Percentiles rank a stretch among this genome's conserved stretches.
These are phyloP conservation scores for Oryzias celebensis DNA, from an alignment of 2,113 vertebrate genomes.

Conservation along the genomic window DNA sequence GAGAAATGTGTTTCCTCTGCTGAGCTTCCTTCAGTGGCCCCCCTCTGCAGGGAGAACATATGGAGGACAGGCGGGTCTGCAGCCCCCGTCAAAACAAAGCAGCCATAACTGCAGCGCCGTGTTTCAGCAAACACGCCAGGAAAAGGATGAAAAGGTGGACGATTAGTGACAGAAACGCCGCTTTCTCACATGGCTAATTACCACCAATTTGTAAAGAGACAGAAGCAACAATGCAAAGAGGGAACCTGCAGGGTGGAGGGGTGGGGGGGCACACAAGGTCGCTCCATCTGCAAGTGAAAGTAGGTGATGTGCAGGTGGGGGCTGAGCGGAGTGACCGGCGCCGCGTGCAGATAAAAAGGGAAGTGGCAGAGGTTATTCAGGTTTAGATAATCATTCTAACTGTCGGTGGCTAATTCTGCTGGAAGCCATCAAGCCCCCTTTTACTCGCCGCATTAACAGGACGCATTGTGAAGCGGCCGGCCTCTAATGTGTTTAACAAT, in stretches of 20 bases:
- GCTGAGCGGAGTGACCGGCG: conserved; percentile 9
- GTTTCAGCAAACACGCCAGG: conserved; percentile 54
- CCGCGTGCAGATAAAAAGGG: neutral
- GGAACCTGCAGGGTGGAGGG: conserved; percentile 21
- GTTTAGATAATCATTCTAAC: neutral
- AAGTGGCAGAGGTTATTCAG: neutral
- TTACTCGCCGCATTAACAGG: neutral
- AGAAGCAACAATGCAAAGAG: conserved; percentile 34
- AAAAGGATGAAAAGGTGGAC: conserved; percentile 45
- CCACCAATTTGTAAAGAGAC: conserved; percentile 42
- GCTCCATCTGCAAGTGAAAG: conserved; percentile 36
- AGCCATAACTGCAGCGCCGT: conserved; percentile 49
- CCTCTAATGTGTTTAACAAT: neutral
- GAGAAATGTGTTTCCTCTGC: conserved; percentile 13
- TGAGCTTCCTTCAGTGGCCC: conserved; percentile 49
- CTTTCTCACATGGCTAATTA: conserved; percentile 62
- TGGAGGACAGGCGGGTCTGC: conserved; percentile 36
- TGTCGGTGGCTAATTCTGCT: neutral
- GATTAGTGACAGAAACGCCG: conserved; percentile 61
- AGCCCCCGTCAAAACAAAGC: conserved; percentile 57
- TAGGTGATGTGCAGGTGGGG: conserved; percentile 12
- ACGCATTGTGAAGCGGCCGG: neutral
- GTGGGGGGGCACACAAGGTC: conserved; percentile 40
- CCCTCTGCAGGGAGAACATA: conserved; percentile 39
- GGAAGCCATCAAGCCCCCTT: neutral